A percentile compares a stretch with the other conserved stretches of the same genome.
Evolutionary conservation across 2,797 vertebrate genomes (phyloP).

Genomic region (Lutjanus campechanus): DNA sequence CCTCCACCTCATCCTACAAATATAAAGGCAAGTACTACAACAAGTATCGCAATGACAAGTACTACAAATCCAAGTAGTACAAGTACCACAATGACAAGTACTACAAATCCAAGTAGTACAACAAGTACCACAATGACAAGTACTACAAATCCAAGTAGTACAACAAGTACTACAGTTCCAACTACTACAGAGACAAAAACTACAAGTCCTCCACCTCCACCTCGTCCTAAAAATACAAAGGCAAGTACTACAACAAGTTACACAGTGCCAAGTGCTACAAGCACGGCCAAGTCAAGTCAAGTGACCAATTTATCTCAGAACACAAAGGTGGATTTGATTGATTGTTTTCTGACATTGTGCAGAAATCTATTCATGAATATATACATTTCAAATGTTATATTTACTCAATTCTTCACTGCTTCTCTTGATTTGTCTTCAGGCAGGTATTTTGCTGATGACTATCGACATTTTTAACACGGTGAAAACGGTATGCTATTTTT

Average conservation of each 20-base stretch:
- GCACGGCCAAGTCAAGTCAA: background rate
- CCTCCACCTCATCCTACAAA: background rate
- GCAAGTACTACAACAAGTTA: no score
- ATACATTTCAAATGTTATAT: background rate
- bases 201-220: no score
- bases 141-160: background rate
- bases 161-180: no score
- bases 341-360: background rate
- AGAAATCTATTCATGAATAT: background rate
- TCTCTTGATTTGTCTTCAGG: slow-evolving; percentile 19
- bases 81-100: background rate
- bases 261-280: background rate
- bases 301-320: no score
- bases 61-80: background rate
- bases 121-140: background rate
- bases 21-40: background rate
- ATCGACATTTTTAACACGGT: fast-evolving
- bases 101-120: background rate
- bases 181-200: no score
- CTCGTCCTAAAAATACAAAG: no score
- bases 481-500: slow-evolving; percentile 14
- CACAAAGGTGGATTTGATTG: background rate
- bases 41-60: background rate
- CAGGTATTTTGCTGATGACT: fast-evolving
- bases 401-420: background rate